These are phyloP conservation scores for Hyalella azteca DNA, from an alignment of 2,888 invertebrate genomes.

Conservation along the genomic window DNA sequence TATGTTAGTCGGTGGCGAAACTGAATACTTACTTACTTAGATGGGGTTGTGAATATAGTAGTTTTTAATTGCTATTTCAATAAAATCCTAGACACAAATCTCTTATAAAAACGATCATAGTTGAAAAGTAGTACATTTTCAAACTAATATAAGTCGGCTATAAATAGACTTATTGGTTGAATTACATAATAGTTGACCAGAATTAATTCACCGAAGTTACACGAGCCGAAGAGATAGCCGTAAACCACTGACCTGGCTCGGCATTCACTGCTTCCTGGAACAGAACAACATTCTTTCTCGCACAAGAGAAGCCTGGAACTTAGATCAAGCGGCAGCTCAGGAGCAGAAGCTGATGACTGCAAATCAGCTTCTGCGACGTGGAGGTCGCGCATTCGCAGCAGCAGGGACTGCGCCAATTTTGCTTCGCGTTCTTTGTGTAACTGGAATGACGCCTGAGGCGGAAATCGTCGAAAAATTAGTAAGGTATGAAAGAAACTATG, in stretches of 20 bases:
- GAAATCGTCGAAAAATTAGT: neutral
- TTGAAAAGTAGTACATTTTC: too few relatives aligned
- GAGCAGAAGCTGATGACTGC: conserved; percentile 21
- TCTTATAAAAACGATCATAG: too few relatives aligned
- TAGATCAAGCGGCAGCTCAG: neutral
- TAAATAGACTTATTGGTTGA: too few relatives aligned
- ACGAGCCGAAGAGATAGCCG: too few relatives aligned
- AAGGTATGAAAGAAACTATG: neutral
- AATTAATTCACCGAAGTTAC: too few relatives aligned
- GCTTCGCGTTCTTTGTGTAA: conserved; percentile 63
- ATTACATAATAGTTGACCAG: too few relatives aligned
- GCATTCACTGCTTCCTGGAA: too few relatives aligned
- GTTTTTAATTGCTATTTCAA: too few relatives aligned
- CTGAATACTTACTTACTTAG: neutral
- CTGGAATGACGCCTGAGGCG: conserved; percentile 62
- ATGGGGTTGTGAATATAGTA: neutral
- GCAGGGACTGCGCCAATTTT: conserved; percentile 63
- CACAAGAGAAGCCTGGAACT: neutral
- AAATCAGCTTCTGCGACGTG: conserved; percentile 62
- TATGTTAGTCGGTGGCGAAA: neutral
- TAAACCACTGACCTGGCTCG: too few relatives aligned
- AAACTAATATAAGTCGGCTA: too few relatives aligned
- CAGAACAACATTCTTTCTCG: neutral
- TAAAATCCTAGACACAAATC: too few relatives aligned
- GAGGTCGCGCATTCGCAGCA: conserved; percentile 63